A percentile compares a stretch with the other conserved stretches of the same genome.
Conservation (phyloP, 2,113 vertebrate genomes). For the Paracanthobrama guichenoti region DNA sequence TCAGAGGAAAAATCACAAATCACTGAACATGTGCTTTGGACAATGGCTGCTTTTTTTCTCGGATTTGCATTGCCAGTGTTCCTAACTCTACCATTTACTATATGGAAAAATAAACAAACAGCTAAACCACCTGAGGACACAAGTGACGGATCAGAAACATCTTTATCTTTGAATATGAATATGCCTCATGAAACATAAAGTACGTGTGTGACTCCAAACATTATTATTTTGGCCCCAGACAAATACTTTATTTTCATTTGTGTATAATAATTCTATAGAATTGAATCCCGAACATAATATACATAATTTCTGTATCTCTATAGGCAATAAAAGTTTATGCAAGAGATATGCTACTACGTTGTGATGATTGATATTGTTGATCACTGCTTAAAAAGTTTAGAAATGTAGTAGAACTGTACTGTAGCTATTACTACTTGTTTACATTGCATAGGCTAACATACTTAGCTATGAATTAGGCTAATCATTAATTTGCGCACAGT, state of each 20-base stretch:
- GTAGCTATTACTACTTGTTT: neutral
- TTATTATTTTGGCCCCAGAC: neutral
- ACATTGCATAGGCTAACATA: neutral
- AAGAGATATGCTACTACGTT: neutral
- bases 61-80: neutral
- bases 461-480: no score
- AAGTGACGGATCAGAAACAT: constrained; percentile 30
- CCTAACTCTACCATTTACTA: neutral
- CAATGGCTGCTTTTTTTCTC: neutral
- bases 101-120: neutral
- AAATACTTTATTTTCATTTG: neutral
- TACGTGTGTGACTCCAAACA: neutral
- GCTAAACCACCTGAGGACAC: neutral
- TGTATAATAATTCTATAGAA: neutral
- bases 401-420: neutral
- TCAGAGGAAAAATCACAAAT: constrained; percentile 25
- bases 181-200: neutral
- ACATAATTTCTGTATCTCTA: neutral
- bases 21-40: neutral
- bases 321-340: neutral
- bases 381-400: neutral
- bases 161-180: constrained; percentile 38
- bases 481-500: neutral
- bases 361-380: neutral
- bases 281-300: neutral